Conservation (phyloP, 1,140 invertebrate genomes). For the Drosophila busckii region DNA sequence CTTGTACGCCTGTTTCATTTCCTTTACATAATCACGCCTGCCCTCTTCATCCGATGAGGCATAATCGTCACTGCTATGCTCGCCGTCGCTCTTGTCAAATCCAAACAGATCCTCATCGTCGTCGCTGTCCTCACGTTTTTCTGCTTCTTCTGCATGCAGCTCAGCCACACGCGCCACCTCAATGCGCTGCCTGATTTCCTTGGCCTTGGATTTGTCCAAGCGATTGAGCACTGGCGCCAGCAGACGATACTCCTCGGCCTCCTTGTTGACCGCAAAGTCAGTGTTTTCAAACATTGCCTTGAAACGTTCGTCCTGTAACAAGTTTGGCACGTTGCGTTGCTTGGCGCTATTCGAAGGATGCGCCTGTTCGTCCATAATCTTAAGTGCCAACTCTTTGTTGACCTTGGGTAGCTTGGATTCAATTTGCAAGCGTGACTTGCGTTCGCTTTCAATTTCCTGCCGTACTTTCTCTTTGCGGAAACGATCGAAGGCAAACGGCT, state of each 20-base stretch:
- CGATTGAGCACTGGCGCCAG: constrained; percentile 94
- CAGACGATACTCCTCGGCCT: constrained; percentile 90
- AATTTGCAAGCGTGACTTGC: constrained; percentile 88
- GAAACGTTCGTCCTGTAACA: constrained; percentile 93
- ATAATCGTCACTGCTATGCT: constrained; percentile 57
- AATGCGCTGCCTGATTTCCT: constrained; percentile 80
- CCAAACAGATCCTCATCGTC: constrained; percentile 79
- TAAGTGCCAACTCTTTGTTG: constrained; percentile 92
- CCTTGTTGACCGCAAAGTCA: constrained; percentile 95
- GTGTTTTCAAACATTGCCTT: constrained; percentile 94
- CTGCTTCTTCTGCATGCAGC: constrained; percentile 67
- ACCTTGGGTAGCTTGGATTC: constrained; percentile 86
- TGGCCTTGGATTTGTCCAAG: constrained; percentile 84
- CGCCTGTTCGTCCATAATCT: constrained; percentile 84
- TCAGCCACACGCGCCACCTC: constrained; percentile 75
- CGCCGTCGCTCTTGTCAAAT: constrained; percentile 58
- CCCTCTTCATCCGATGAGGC: constrained; percentile 90
- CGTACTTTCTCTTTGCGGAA: constrained; percentile 94
- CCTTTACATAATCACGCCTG: constrained; percentile 87
- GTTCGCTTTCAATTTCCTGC: constrained; percentile 91
- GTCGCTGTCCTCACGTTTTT: constrained; percentile 71
- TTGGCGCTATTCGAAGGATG: constrained; percentile 82
- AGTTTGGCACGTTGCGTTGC: constrained; percentile 81
- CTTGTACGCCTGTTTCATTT: constrained; percentile 88
- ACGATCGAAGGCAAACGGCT: constrained; percentile 96